These are phyloP conservation scores for Smittia aterrima DNA, from an alignment of 2,888 invertebrate genomes.

Conservation along the genomic window DNA sequence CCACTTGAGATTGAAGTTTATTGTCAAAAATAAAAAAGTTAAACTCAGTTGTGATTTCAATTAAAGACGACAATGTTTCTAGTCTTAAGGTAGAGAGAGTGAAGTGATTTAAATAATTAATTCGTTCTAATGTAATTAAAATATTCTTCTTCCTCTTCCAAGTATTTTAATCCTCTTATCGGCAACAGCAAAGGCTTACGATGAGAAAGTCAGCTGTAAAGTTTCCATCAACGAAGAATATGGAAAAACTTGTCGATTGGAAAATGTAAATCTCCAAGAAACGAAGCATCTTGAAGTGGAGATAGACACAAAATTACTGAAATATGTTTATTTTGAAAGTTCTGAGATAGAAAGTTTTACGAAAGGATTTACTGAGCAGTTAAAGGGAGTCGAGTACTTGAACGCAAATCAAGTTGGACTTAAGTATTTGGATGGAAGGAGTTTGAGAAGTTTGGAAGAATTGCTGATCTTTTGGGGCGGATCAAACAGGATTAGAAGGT, in stretches of 20 bases:
- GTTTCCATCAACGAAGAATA: constrained; percentile 25
- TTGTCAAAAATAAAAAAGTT: too few species aligned
- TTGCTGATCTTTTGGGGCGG: constrained; percentile 15
- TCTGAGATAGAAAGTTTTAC: constrained; percentile 11
- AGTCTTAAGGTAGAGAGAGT: neutral
- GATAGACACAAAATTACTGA: constrained; percentile 9
- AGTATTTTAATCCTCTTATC: constrained; percentile 31
- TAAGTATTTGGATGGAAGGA: neutral
- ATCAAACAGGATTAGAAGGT: neutral
- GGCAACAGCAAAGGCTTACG: constrained; percentile 31
- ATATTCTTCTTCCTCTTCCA: neutral
- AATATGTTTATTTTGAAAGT: constrained; percentile 26
- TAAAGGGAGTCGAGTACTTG: constrained; percentile 1
- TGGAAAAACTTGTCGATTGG: constrained; percentile 28
- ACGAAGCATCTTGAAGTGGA: neutral
- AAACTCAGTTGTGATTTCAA: neutral
- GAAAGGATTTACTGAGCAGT: constrained; percentile 8
- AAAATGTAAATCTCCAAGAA: constrained; percentile 28
- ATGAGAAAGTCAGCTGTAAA: constrained; percentile 31
- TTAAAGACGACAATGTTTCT: neutral
- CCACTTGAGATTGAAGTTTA: too few species aligned
- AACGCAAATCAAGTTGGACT: constrained; percentile 19
- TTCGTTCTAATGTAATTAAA: neutral
- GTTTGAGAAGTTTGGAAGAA: neutral
- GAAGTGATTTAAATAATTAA: constrained; percentile 7